phyloP scores from a whole-genome alignment of 2,888 invertebrate species.

The Luffia ferchaultella region DNA sequence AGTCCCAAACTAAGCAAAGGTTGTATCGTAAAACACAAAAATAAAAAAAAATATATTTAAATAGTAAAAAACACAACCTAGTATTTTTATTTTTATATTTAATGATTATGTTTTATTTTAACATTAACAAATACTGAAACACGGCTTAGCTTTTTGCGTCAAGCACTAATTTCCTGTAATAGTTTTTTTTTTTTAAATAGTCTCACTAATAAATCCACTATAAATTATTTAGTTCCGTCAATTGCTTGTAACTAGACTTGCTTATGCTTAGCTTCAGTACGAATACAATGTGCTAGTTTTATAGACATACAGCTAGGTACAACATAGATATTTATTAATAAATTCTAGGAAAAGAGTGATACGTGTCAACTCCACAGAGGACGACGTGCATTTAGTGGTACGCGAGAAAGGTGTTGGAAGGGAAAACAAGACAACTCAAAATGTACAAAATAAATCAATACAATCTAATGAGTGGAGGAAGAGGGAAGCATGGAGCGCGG shows the following conservation, averaged over 20 bases:
- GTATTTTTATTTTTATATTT: background rate
- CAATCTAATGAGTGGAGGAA: slow-evolving; percentile 81
- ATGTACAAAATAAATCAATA: slow-evolving; percentile 75
- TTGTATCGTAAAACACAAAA: too few relatives aligned
- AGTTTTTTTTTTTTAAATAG: too few relatives aligned
- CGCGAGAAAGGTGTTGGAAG: slow-evolving; percentile 74
- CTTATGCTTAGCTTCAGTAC: too few relatives aligned
- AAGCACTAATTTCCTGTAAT: slow-evolving; percentile 2
- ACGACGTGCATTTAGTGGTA: slow-evolving; percentile 78
- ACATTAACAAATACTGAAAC: slow-evolving; percentile 2
- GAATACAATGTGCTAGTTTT: too few relatives aligned
- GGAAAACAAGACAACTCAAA: slow-evolving; percentile 81
- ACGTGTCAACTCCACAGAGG: slow-evolving; percentile 77
- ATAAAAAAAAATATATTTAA: too few relatives aligned
- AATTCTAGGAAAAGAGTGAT: slow-evolving; percentile 78
- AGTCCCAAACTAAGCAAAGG: too few relatives aligned
- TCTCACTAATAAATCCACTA: background rate
- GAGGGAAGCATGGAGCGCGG: slow-evolving; percentile 89
- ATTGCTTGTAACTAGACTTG: too few relatives aligned
- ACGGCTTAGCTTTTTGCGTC: slow-evolving; percentile 1
- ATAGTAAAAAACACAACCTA: too few relatives aligned
- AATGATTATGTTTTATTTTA: background rate
- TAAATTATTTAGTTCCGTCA: slow-evolving; percentile 10
- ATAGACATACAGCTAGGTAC: slow-evolving; percentile 59
- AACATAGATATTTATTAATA: slow-evolving; percentile 56